These are phyloP conservation scores for Antheraea yamamai DNA, from an alignment of 2,888 invertebrate species.

Conservation along the genomic window DNA sequence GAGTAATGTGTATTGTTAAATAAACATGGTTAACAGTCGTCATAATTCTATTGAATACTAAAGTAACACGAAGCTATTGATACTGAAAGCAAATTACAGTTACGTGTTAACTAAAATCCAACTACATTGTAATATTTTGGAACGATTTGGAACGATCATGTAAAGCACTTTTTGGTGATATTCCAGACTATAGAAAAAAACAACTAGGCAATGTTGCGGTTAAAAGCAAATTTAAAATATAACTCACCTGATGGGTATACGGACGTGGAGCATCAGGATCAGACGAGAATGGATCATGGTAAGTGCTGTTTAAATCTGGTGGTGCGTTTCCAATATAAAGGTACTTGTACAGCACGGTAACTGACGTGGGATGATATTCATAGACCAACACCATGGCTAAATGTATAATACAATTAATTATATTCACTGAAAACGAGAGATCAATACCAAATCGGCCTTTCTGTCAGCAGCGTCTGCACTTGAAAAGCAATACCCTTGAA, in stretches of 20 bases:
- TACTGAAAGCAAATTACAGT: too few species aligned
- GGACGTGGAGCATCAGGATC: conserved; percentile 91
- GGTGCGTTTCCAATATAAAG: conserved; percentile 78
- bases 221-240: background rate
- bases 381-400: conserved; percentile 97
- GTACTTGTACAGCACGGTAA: conserved; percentile 93
- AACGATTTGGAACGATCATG: too few species aligned
- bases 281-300: conserved; percentile 87
- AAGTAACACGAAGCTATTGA: too few species aligned
- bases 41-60: too few species aligned
- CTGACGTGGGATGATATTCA: conserved; percentile 96
- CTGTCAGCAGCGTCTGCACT: background rate
- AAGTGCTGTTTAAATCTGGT: conserved; percentile 52
- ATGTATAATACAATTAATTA: conserved; percentile 6
- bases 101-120: too few species aligned
- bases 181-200: background rate
- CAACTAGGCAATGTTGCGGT: background rate
- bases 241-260: conserved; percentile 86
- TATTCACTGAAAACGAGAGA: background rate
- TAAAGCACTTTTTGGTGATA: background rate
- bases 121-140: too few species aligned
- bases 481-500: too few species aligned
- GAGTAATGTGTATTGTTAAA: background rate
- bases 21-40: too few species aligned
- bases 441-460: background rate